Conservation (phyloP, 2,113 vertebrate genomes). For the Dinomys branickii region DNA sequence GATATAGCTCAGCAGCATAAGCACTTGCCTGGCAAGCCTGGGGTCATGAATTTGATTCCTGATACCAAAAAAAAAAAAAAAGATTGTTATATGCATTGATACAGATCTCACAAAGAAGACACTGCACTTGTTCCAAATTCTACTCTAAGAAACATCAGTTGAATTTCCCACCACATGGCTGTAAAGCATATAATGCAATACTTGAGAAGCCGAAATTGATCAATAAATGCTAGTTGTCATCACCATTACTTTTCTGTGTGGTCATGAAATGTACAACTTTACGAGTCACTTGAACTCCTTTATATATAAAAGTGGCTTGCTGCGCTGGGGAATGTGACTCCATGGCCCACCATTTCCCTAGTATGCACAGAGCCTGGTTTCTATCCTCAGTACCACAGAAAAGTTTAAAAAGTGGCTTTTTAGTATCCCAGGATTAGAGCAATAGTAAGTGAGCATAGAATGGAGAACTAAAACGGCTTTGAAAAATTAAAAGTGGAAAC, state of each 20-base stretch:
- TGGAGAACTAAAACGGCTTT: slow-evolving; percentile 29
- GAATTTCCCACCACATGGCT: neutral
- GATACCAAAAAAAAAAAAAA: too few relatives aligned
- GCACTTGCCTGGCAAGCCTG: too few relatives aligned
- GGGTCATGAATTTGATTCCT: too few relatives aligned
- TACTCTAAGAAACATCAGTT: neutral
- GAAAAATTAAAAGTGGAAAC: neutral
- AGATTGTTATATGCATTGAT: too few relatives aligned
- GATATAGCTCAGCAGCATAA: too few relatives aligned
- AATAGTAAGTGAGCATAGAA: neutral
- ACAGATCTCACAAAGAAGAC: neutral
- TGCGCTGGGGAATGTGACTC: neutral
- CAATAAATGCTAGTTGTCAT: neutral
- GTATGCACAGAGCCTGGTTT: neutral
- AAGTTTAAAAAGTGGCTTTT: neutral
- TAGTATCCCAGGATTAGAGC: neutral
- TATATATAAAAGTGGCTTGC: neutral
- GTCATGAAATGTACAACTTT: neutral
- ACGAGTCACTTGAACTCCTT: neutral
- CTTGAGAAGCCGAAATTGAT: neutral
- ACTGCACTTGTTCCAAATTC: neutral
- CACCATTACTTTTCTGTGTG: neutral
- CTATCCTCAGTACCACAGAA: too few relatives aligned
- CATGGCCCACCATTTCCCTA: neutral
- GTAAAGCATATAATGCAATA: neutral